Base-by-base conservation (phyloP, 1,140 invertebrate genomes). In the Papilio helenus region DNA sequence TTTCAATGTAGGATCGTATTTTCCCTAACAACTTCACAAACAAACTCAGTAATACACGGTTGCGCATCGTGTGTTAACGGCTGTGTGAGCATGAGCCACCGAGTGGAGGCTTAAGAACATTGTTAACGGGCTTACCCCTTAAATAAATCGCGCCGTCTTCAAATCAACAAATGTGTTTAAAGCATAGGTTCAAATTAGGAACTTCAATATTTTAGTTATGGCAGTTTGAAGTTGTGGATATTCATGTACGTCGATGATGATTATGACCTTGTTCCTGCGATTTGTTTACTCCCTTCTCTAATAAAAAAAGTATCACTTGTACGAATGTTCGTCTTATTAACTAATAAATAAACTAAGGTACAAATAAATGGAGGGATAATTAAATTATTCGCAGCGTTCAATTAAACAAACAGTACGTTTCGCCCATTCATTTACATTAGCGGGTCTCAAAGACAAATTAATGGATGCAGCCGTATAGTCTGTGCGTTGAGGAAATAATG, bases 341-440 rank as follows among this genome's bases (percentile, higher is more conserved):
- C 88, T 88, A 89, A 88, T 88, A 91, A 89, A 87, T 88, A 91
- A 89, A 88, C 83, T 81, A 81, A 83, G 84, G 82, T 84, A 77
- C 81, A 85, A 77, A 81, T 83, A 80, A 89, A 92, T 89, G 89
- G 85, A 88, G 89, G 87, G 89, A 85, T 85, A 92, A 90, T 90
- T 92, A 89, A 86, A 90, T 90, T 90, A 90, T 88, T 86, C 84
- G 82, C 82, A 85, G 87, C 88, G 87, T 90, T 89, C 90, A 90
- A 90, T 92, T 90, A 87, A 78, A 84, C 87, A 79, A 82, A 81
- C 80, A 88, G 85, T 88, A 88, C 82, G 80, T 68, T 68, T 34
- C 5, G 86, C 83, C 85, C 89, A 91, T 91, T 91, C 84, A 82
- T 91, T 82, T 86, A 86, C 83, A 90, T 92, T 90, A 90, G 86